Conservation (phyloP, 1,140 invertebrate genomes). For the Euura saliciscinereae region DNA sequence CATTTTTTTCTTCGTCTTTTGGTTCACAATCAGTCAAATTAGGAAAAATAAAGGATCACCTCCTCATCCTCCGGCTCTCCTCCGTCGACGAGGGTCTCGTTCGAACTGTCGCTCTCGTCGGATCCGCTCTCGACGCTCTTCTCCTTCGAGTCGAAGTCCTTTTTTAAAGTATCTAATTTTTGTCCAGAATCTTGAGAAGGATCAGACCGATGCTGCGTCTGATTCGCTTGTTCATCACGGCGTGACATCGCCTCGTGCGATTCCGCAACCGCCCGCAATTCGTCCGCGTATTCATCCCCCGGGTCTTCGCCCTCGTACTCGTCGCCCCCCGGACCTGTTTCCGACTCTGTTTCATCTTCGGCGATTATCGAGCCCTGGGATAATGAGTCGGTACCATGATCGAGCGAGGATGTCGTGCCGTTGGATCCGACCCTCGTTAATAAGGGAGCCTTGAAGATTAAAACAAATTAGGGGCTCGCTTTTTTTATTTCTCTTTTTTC, state of each 20-base stretch:
- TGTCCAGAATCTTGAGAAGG: neutral
- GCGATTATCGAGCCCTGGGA: too few species aligned
- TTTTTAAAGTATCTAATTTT: constrained; percentile 10
- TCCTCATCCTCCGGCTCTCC: constrained; percentile 1
- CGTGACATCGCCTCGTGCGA: constrained; percentile 49
- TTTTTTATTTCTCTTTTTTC: too few species aligned
- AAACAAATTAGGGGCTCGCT: too few species aligned
- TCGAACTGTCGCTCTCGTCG: constrained; percentile 38
- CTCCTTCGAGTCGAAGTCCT: constrained; percentile 39
- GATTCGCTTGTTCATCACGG: constrained; percentile 29
- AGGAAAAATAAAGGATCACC: constrained; percentile 16
- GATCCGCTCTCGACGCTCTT: constrained; percentile 34
- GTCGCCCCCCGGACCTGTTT: constrained; percentile 20
- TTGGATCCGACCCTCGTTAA: too few species aligned
- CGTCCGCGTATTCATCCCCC: constrained; percentile 47
- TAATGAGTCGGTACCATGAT: too few species aligned
- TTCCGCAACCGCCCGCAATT: constrained; percentile 44
- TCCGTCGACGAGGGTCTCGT: constrained; percentile 33
- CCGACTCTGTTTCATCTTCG: constrained; percentile 27
- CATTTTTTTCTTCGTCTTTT: neutral
- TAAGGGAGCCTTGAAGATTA: too few species aligned
- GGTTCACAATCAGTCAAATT: neutral
- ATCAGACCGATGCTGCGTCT: neutral
- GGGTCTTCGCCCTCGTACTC: constrained; percentile 18
- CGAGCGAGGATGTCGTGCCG: too few species aligned